Evolutionary conservation across 2,113 vertebrate species (phyloP).

Genomic region (Esox niger): DNA sequence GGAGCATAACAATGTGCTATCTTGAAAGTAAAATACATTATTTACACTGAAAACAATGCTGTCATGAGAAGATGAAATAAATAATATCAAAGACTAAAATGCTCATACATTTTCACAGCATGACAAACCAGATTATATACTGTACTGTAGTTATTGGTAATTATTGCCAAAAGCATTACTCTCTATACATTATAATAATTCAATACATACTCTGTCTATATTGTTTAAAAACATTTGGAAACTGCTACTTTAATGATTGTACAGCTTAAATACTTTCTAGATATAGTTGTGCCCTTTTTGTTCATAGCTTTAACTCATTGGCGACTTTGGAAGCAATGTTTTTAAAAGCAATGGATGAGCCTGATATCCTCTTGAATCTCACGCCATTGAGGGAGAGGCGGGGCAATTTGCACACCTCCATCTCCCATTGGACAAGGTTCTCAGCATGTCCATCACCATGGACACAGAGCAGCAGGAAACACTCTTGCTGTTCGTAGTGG

Average conservation of each 20-base stretch:
- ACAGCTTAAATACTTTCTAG: conserved; percentile 80
- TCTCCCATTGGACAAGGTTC: conserved; percentile 97
- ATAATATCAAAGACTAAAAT: conserved; percentile 70
- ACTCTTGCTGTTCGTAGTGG: conserved; percentile 95
- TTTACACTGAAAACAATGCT: conserved; percentile 74
- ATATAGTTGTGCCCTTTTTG: conserved; percentile 56
- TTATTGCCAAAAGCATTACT: conserved; percentile 96
- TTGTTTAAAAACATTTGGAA: conserved; percentile 73
- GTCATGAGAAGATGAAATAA: conserved; percentile 66
- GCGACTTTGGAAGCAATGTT: conserved; percentile 99
- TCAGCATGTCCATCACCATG: conserved; percentile 91
- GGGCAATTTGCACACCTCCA: conserved; percentile 99
- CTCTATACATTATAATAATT: conserved; percentile 80
- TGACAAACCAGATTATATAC: conserved; percentile 64
- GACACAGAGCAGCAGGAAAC: conserved; percentile 94
- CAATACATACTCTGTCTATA: conserved; percentile 83
- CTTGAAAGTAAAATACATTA: conserved; percentile 72
- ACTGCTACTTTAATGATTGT: conserved; percentile 89
- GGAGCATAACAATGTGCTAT: conserved; percentile 64
- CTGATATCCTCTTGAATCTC: conserved; percentile 97
- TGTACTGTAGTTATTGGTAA: conserved; percentile 68
- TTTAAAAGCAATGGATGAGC: conserved; percentile 99
- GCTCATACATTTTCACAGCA: conserved; percentile 72
- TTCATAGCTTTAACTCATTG: conserved; percentile 99
- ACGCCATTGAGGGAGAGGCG: conserved; percentile 98